Conservation (phyloP, 2,797 vertebrate species). For the Crenichthys baileyi region DNA sequence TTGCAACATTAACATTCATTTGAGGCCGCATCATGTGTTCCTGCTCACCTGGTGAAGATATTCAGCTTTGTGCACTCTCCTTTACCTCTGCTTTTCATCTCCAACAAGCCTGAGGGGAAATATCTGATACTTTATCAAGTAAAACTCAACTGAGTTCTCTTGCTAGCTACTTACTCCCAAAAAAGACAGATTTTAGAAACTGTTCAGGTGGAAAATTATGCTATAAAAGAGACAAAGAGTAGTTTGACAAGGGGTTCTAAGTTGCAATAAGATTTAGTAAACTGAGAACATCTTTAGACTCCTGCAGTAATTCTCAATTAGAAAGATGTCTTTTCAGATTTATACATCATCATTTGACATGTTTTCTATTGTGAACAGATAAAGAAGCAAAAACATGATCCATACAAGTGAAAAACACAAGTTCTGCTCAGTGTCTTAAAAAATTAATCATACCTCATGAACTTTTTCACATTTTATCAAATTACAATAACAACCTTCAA, state of each 20-base stretch:
- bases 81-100: conserved; percentile 1
- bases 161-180: not conserved
- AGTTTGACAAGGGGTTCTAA: not conserved
- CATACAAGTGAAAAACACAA: not conserved
- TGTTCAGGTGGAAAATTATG: not conserved
- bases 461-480: no score
- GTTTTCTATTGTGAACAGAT: not conserved
- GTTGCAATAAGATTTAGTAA: not conserved
- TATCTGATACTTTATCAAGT: not conserved
- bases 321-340: not conserved
- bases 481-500: no score
- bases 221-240: not conserved
- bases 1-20: not conserved
- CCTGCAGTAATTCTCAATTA: no score
- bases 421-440: not conserved
- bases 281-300: not conserved
- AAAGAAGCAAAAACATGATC: not conserved
- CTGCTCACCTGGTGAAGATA: conserved; percentile 4
- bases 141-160: not conserved
- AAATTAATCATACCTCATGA: no score
- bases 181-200: not conserved
- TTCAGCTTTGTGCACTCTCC: not conserved
- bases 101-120: not conserved
- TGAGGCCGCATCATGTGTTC: not conserved
- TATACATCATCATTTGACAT: not conserved